Evolutionary conservation across 1,140 invertebrate species (phyloP).

Genomic region (Paraescarpia echinospica): DNA sequence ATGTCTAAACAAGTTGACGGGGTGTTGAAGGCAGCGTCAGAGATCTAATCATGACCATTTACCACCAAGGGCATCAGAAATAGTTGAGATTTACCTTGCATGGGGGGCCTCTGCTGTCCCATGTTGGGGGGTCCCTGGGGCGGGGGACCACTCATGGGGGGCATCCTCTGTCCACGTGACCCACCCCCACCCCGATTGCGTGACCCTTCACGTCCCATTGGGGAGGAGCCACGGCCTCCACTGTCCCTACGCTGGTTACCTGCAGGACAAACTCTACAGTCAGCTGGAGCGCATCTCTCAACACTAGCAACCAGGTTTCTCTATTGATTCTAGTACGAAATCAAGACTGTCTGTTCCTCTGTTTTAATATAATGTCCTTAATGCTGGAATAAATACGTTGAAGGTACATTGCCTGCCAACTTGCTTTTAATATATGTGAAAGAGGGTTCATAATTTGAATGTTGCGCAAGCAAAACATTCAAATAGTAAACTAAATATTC

Average conservation of each 20-base stretch:
- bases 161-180: conserved; percentile 45
- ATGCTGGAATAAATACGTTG: no score
- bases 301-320: background rate
- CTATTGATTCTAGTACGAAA: no score
- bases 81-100: conserved; percentile 29
- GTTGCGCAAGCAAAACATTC: no score
- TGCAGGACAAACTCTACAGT: conserved; percentile 18
- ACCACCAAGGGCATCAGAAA: background rate
- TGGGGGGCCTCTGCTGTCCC: conserved; percentile 64
- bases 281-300: background rate
- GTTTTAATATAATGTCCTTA: no score
- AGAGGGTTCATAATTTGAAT: no score
- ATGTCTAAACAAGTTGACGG: background rate
- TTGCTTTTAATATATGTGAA: no score
- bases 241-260: conserved; percentile 1
- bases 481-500: no score
- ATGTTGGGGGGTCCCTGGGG: conserved; percentile 61
- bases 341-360: no score
- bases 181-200: conserved; percentile 40
- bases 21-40: background rate
- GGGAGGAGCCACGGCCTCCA: conserved; percentile 52
- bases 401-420: no score
- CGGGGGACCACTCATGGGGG: conserved; percentile 67
- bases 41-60: no score
- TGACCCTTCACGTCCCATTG: conserved; percentile 57